These are phyloP conservation scores for Nyctibius bracteatus DNA, from an alignment of 2,113 vertebrate species.

Conservation along the genomic window DNA sequence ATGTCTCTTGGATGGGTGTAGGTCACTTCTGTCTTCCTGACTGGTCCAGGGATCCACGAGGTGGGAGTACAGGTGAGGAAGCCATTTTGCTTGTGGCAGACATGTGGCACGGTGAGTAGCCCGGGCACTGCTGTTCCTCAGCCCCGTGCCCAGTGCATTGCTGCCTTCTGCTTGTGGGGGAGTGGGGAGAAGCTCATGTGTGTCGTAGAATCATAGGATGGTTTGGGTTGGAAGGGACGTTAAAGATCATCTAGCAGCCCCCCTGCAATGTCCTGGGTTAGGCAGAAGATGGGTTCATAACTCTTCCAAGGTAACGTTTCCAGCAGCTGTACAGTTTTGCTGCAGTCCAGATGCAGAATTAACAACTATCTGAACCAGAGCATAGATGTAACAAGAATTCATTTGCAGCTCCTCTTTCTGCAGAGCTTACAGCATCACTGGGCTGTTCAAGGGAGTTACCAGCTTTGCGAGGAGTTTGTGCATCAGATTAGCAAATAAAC, in stretches of 20 bases:
- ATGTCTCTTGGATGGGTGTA: background rate
- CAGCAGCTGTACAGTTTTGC: background rate
- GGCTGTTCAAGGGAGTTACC: background rate
- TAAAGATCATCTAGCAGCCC: too few species aligned
- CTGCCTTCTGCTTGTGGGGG: background rate
- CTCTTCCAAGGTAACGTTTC: background rate
- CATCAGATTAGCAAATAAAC: background rate
- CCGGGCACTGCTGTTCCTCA: background rate
- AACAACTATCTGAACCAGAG: background rate
- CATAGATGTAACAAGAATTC: background rate
- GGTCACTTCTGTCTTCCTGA: background rate
- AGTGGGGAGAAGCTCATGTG: rapidly evolving
- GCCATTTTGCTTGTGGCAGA: background rate
- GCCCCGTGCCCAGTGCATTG: background rate
- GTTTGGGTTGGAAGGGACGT: too few species aligned
- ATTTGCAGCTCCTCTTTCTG: background rate
- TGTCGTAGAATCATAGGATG: too few species aligned
- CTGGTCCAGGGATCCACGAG: background rate
- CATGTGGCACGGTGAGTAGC: background rate
- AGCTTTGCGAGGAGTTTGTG: background rate
- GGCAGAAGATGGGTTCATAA: background rate
- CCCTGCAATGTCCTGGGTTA: background rate
- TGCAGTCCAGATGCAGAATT: background rate
- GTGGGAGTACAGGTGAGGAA: background rate
- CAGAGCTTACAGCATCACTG: background rate